Evolutionary conservation across 2,113 vertebrate genomes (phyloP).

Genomic region (Malurus elegans): DNA sequence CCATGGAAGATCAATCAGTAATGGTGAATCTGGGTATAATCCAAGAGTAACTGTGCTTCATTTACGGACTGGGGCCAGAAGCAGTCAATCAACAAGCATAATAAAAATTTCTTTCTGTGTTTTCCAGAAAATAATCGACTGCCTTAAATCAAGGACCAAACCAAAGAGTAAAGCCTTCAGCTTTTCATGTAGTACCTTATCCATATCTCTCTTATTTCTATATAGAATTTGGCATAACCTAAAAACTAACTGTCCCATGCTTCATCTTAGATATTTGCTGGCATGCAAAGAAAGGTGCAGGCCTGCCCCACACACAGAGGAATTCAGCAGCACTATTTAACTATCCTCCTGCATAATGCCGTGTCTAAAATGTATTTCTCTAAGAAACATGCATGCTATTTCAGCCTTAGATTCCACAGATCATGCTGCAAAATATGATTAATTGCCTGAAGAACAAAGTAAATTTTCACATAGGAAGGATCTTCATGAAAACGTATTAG

Average conservation of each 20-base stretch:
- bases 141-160: not conserved
- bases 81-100: constrained; percentile 40
- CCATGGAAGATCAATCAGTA: constrained; percentile 41
- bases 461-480: not conserved
- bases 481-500: not conserved
- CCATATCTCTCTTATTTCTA: not conserved
- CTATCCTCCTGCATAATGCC: not conserved
- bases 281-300: not conserved
- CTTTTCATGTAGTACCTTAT: not conserved
- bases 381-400: not conserved
- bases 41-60: constrained; percentile 38
- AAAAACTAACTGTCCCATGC: not conserved
- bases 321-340: not conserved
- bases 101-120: constrained; percentile 9
- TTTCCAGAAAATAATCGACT: not conserved
- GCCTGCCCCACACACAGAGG: not conserved
- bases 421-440: not conserved
- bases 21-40: constrained; percentile 5
- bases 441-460: not conserved
- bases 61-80: constrained; percentile 31
- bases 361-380: not conserved
- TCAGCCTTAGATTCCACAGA: not conserved
- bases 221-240: not conserved
- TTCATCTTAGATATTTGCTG: not conserved
- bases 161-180: not conserved